Base-by-base conservation (phyloP, 2,113 vertebrate species). In the Alexandromys fortis region DNA sequence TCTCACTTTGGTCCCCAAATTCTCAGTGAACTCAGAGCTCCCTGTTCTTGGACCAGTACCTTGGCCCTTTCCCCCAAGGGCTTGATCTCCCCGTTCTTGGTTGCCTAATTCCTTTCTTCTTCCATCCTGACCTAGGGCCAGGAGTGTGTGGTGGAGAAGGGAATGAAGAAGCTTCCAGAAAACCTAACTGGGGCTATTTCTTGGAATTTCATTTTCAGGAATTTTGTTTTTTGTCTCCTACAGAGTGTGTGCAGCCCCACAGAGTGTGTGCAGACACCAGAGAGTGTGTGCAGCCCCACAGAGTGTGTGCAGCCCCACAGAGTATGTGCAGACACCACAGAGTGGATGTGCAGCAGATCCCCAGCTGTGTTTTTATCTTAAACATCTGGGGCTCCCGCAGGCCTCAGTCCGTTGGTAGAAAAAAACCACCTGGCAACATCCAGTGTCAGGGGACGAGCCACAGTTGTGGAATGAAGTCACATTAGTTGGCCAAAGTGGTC, bases 381-480 rank as follows among this genome's bases (percentile, higher is more conserved):
- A 21, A 42, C 24, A 42, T 7, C 21, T 9, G 14, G 52, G 45
- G 21, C 52, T 26, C 5, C 83, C 7, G 45, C 1, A 12, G 42
- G 76, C 67, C 90, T 4, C 1, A 1, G 45, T 75, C 68, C 38
- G 0, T 30, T 11, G 3, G 42, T 26, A 6, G 49, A 24, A 38
- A 24, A 38, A 58, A 42, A 30, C 12, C 12, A 7, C 49, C 33
- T 0, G 38, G 47, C 24, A 30, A 45, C 3, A 22, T 14, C 68
- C 21, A 2, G 1, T 2, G 22, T 49, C 3, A 3, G 45, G 65
- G n/a, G n/a, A 30, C 0, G 0, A 28, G 55, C 4, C 47, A 1
- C 63, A 7, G 82, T 3, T 19, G 38, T n/a, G 58, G 12, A 19
- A 17, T 0, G 5, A 16, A 24, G 19, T 24, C 6, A 0, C 19